Percentiles rank a stretch among this genome's conserved stretches.
phyloP scores from a whole-genome alignment of 2,113 vertebrate genomes.

The Ifrita kowaldi region DNA sequence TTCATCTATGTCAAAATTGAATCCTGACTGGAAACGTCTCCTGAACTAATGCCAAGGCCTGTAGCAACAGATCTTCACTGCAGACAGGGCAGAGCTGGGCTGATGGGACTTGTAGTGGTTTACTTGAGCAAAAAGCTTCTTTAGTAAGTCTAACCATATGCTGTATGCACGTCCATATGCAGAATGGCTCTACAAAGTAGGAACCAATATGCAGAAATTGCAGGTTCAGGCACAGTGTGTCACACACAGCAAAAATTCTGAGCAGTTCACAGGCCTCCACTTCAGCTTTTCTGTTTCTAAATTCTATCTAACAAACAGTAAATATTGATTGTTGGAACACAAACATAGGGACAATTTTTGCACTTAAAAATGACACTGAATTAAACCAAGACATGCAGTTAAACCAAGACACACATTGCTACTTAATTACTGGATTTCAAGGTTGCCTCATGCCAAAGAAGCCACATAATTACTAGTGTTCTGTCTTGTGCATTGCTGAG shows the following conservation, averaged over 20 bases:
- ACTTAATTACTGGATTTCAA: conserved; percentile 25
- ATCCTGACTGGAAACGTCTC: background rate
- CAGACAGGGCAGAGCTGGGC: background rate
- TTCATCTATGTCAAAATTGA: conserved; percentile 24
- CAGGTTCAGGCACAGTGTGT: background rate
- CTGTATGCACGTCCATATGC: background rate
- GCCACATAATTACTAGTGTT: background rate
- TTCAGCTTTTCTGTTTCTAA: background rate
- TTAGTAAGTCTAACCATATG: background rate
- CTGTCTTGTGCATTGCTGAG: background rate
- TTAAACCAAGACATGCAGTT: background rate
- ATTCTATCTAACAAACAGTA: background rate
- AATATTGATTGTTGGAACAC: background rate
- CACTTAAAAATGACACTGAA: background rate
- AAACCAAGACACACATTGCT: background rate
- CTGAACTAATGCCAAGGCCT: background rate
- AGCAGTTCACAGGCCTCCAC: background rate
- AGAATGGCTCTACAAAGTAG: background rate
- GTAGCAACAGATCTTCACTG: background rate
- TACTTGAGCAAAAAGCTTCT: background rate
- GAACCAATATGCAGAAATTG: background rate
- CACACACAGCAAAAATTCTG: background rate
- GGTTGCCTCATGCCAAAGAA: background rate
- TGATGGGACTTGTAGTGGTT: background rate
- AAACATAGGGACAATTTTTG: background rate